Base-by-base conservation (phyloP, 2,113 vertebrate genomes). In the Hepsetus odoe region DNA sequence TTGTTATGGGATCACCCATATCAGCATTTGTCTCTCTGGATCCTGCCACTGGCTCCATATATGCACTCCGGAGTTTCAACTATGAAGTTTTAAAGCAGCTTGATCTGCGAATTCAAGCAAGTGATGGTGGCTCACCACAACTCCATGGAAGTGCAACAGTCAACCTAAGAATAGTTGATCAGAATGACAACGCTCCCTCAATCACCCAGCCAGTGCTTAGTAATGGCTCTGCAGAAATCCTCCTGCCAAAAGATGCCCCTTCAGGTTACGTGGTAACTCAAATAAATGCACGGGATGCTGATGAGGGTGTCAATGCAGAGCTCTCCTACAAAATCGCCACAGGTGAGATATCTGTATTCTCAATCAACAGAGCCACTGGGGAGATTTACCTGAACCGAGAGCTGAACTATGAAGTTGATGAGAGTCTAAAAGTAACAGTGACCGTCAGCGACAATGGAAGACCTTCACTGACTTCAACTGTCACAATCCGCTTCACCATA, bases 11-110 rank as follows among this genome's bases (percentile, higher is more conserved):
- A 11, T 92, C 92, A 0, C 94, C 96, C 0, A 91, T 96, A 35
- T 96, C 96, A 53, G 96, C 96, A 24, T 98, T 96, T 0, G 96
- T 98, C 75, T 98, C 97, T 0, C 90, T 99, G 73, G 96, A 99
- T 76, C 96, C 98, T 0, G 94, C 95, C 11, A 98, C 95, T 0
- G 98, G 98, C 0, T 95, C 96, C 1, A 91, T 99, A 73, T 99
- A 99, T 76, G 96, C 97, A 0, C 93, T 98, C 22, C 92, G 97
- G 62, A 96, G 94, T 32, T 98, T 99, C 81, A 97, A 99, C 89
- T 96, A 96, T 0, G 98, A 99, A 87, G 91, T 95, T 32, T 92
- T 96, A 82, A 95, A 94, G 78, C 95, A 97, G 83, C 66, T 98
- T 76, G 96, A 98, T 82, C 91, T 99, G 40, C 91, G 94, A 24